Evolutionary conservation across 2,888 invertebrate species (phyloP).

Genomic region (Branchellion lobata): DNA sequence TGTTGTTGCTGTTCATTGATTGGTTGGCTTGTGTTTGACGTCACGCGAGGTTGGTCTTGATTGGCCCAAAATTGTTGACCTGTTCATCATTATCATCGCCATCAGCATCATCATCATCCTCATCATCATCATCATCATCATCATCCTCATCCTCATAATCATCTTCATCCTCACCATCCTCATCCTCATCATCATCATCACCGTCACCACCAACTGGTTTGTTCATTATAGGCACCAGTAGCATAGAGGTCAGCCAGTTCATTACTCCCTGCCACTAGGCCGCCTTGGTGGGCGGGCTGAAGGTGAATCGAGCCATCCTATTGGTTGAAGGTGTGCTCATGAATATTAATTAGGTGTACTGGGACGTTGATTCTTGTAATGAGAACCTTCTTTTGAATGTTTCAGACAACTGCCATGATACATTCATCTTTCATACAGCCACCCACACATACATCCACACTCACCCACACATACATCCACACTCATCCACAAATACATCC

Average conservation of each 20-base stretch:
- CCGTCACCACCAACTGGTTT: not conserved
- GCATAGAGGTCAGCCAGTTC: not conserved
- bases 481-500: too few species aligned
- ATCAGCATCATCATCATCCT: not conserved
- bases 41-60: not conserved
- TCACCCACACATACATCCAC: too few species aligned
- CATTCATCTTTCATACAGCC: too few species aligned
- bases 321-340: constrained; percentile 1
- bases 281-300: constrained; percentile 58
- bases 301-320: not conserved
- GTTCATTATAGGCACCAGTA: not conserved
- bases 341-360: not conserved
- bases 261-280: constrained; percentile 42
- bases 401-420: too few species aligned
- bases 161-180: not conserved
- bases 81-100: not conserved
- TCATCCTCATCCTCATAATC: too few species aligned
- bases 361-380: not conserved
- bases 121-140: not conserved
- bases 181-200: not conserved
- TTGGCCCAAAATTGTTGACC: constrained; percentile 25
- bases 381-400: too few species aligned
- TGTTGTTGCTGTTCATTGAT: constrained; percentile 3
- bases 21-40: not conserved
- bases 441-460: too few species aligned